Conservation (phyloP, 2,888 invertebrate genomes). For the Falcaria lacertinaria region DNA sequence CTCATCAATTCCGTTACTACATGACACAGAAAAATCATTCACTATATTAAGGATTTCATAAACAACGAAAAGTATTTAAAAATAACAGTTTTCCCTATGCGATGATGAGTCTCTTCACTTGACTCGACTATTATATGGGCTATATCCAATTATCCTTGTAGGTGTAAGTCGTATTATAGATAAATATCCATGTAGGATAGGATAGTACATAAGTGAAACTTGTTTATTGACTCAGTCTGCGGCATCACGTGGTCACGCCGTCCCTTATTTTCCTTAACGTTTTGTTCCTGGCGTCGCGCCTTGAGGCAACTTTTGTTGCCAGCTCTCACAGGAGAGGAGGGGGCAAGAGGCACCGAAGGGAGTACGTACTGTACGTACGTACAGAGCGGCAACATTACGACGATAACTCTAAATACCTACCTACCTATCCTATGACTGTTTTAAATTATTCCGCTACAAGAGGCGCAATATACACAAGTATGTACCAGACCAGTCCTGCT, state of each 20-base stretch:
- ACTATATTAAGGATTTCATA: no score
- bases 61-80: no score
- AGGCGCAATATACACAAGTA: conserved; percentile 22
- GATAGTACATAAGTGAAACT: conserved; percentile 33
- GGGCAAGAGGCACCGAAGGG: conserved; percentile 65
- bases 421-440: conserved; percentile 44
- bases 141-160: conserved; percentile 28
- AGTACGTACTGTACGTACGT: conserved; percentile 60
- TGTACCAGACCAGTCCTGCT: no score
- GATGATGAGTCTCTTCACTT: no score
- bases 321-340: conserved; percentile 51
- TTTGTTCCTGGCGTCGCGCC: conserved; percentile 47
- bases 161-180: not conserved
- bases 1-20: no score
- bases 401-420: conserved; percentile 50
- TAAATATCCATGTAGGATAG: conserved; percentile 8
- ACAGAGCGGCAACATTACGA: conserved; percentile 56
- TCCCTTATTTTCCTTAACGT: conserved; percentile 51
- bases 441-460: no score
- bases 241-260: conserved; percentile 48
- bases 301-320: conserved; percentile 44
- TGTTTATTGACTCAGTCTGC: conserved; percentile 28
- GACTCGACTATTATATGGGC: no score
- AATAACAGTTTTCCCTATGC: no score
- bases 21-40: no score